phyloP scores from a whole-genome alignment of 1,140 invertebrate species.

The Dreissena polymorpha region DNA sequence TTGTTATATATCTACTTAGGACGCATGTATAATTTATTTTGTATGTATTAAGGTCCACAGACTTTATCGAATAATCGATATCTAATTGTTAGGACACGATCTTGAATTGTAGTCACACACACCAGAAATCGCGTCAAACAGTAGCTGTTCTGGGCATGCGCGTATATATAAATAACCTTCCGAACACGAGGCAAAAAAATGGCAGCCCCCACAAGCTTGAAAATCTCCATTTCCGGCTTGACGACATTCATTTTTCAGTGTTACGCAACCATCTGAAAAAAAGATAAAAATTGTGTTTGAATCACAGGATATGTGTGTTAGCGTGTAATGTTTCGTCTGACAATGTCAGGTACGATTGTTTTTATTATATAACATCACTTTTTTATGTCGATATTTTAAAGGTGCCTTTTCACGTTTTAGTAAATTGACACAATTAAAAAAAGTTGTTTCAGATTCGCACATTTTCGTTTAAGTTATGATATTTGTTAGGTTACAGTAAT shows the following conservation, averaged over 20 bases:
- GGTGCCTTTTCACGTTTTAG: neutral
- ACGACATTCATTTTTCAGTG: constrained; percentile 44
- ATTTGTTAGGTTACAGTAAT: no score
- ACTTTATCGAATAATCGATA: no score
- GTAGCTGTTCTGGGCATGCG: constrained; percentile 54
- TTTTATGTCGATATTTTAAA: neutral
- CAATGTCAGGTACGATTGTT: neutral
- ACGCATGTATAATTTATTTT: no score
- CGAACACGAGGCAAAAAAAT: constrained; percentile 59
- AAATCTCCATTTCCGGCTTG: constrained; percentile 54
- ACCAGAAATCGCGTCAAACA: constrained; percentile 45
- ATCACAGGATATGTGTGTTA: neutral
- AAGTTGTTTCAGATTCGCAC: no score
- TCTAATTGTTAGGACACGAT: constrained; percentile 32
- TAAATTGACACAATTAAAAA: no score
- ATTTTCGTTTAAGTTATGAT: no score
- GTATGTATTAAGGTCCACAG: no score
- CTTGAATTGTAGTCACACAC: constrained; percentile 55
- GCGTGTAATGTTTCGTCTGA: neutral
- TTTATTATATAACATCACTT: neutral
- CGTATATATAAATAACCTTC: constrained; percentile 56
- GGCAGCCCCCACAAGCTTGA: constrained; percentile 59
- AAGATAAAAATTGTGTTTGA: neutral
- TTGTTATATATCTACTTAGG: no score
- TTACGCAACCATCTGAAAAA: constrained; percentile 56